Evolutionary conservation across 2,113 vertebrate genomes (phyloP).

Genomic region (Psilopogon haemacephalus): DNA sequence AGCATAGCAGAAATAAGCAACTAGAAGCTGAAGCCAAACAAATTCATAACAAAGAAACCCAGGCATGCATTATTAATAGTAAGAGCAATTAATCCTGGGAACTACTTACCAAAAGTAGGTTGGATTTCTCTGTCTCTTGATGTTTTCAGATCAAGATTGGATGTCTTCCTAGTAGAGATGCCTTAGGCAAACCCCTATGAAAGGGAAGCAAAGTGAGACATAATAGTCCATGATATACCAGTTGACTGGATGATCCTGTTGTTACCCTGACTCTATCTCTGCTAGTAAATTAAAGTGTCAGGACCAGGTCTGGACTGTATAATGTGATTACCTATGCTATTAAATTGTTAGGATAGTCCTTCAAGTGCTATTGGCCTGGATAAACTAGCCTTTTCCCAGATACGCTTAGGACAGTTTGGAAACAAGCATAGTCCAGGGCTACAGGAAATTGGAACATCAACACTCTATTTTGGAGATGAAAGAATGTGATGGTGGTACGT

Average conservation of each 20-base stretch:
- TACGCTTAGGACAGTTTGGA: neutral
- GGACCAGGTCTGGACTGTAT: neutral
- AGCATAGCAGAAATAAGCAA: constrained; percentile 34
- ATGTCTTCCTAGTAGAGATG: constrained; percentile 58
- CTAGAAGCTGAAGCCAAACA: constrained; percentile 46
- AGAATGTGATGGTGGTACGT: neutral
- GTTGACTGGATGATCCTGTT: constrained; percentile 35
- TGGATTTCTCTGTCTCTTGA: constrained; percentile 58
- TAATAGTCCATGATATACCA: neutral
- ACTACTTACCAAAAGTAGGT: constrained; percentile 51
- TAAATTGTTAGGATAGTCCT: neutral
- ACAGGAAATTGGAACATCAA: neutral
- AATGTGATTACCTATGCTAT: neutral
- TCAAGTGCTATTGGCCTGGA: neutral
- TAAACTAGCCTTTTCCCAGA: neutral
- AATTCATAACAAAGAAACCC: constrained; percentile 50
- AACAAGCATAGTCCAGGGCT: neutral
- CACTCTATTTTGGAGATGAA: neutral
- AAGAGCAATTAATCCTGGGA: constrained; percentile 64
- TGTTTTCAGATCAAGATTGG: constrained; percentile 61
- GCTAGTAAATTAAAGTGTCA: neutral
- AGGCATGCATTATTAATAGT: constrained; percentile 66
- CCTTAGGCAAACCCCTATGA: constrained; percentile 39
- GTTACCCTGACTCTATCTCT: neutral
- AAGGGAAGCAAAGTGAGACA: constrained; percentile 49